phyloP scores from a whole-genome alignment of 2,888 invertebrate genomes.

The Fabriciana adippe region DNA sequence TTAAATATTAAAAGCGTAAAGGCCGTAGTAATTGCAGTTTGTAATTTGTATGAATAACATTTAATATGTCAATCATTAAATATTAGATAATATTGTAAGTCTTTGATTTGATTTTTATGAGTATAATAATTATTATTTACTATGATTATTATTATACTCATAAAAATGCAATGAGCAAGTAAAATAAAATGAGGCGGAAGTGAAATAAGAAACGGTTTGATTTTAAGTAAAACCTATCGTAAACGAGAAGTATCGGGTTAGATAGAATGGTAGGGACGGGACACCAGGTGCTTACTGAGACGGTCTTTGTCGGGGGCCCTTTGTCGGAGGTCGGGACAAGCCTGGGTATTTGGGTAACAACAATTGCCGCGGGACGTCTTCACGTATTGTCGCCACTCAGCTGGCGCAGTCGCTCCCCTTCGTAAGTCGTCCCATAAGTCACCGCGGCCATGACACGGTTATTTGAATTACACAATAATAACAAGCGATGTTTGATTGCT shows the following conservation, averaged over 20 bases:
- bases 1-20: neutral
- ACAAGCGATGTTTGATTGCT: conserved; percentile 31
- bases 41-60: no score
- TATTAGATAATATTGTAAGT: no score
- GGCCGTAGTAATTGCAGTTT: neutral
- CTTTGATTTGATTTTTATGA: no score
- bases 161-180: no score
- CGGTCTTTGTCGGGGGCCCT: conserved; percentile 65
- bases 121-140: no score
- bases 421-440: conserved; percentile 56
- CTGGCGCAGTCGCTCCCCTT: conserved; percentile 63
- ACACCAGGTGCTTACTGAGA: conserved; percentile 75
- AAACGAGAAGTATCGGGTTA: conserved; percentile 60
- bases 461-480: conserved; percentile 44
- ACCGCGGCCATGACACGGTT: conserved; percentile 57
- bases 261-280: conserved; percentile 58
- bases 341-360: conserved; percentile 53
- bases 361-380: conserved; percentile 79
- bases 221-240: conserved; percentile 48
- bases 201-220: conserved; percentile 45
- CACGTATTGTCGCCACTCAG: conserved; percentile 75
- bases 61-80: no score
- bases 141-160: no score
- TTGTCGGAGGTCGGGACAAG: conserved; percentile 49
- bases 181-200: no score